Base-by-base conservation (phyloP, 92 coral and sea anemone genomes). In the Scolanthus callimorphus region DNA sequence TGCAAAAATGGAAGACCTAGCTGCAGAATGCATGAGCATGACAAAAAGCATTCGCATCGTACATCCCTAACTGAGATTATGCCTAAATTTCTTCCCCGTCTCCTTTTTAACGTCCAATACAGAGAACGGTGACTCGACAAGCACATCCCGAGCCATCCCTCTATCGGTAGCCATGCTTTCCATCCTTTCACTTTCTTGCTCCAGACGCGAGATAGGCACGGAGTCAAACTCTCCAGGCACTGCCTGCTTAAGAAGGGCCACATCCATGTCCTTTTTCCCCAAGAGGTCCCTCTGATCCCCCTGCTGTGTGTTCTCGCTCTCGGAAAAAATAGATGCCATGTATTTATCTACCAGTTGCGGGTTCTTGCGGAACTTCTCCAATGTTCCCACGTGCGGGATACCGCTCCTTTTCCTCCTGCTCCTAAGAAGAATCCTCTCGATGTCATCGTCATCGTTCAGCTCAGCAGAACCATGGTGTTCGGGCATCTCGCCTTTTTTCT, bases 71-170 rank as follows among this genome's bases (percentile, higher is more conserved):
- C 59, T 51, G 11, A 91, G 62, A 10, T 68, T 76, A 44, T 91
- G 97, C 61, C 97, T 71, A 52, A 90, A 91, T 48, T 79, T 78
- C 69, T 74, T 83, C 9, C 97, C 97, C 19, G 84, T 83, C 1
- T 77, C 70, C 78, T 87, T 83, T 63, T 89, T 85, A 31, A 84
- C 72, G 52, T 91, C 97, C 73, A 87, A 74, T 25, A 80, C 71
- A 4, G 97, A 91, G 60, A 91, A 80, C 1, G 97, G 97, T 13
- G 97, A 91, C 63, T 91, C 97, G 4, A 91, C 76, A 41, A 91
- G 67, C 2, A 84, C 96, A 44, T 83, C 95, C 34, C 90, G 78
- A 17, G 87, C 80, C 20, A 91, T 70, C 2, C 90, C 97, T 47
- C 79, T 60, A 43, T 91, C 96, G 17, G 86, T 79, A 21, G 97